phyloP scores from a whole-genome alignment of 2,113 vertebrate genomes.

The Camelus bactrianus region DNA sequence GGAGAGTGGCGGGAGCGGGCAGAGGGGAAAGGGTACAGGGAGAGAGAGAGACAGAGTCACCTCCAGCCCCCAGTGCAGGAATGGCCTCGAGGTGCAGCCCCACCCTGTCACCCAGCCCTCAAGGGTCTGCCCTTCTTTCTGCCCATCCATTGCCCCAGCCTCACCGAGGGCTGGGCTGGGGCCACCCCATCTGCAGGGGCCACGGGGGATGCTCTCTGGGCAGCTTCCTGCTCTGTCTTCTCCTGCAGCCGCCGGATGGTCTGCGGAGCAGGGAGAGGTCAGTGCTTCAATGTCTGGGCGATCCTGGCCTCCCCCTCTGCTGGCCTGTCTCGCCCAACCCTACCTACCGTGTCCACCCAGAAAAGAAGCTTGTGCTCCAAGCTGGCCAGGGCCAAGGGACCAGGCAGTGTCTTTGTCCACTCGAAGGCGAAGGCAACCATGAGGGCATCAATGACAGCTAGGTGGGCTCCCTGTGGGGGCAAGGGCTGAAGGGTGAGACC shows the following conservation, averaged over 20 bases:
- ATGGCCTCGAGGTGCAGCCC: background rate
- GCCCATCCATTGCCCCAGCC: background rate
- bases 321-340: background rate
- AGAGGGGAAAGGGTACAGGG: background rate
- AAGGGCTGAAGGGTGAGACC: conserved; percentile 1
- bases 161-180: conserved; percentile 90
- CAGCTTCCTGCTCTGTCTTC: conserved; percentile 85
- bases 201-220: conserved; percentile 75
- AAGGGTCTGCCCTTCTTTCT: no score
- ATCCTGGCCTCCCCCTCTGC: background rate
- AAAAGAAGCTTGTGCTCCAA: conserved; percentile 91
- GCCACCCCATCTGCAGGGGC: conserved; percentile 78
- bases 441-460: conserved; percentile 93
- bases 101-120: background rate
- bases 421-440: conserved; percentile 92
- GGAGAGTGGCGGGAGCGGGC: conserved; percentile 54
- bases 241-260: conserved; percentile 91
- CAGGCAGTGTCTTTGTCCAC: conserved; percentile 87
- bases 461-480: conserved; percentile 90
- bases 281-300: background rate
- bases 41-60: conserved; percentile 77
- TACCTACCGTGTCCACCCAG: conserved; percentile 93
- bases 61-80: background rate
- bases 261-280: conserved; percentile 80
- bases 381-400: conserved; percentile 78